Evolutionary conservation across 2,797 vertebrate genomes (phyloP), one percentile per base, ranked within the genome.

Genomic region (Tenualosa ilisha): DNA sequence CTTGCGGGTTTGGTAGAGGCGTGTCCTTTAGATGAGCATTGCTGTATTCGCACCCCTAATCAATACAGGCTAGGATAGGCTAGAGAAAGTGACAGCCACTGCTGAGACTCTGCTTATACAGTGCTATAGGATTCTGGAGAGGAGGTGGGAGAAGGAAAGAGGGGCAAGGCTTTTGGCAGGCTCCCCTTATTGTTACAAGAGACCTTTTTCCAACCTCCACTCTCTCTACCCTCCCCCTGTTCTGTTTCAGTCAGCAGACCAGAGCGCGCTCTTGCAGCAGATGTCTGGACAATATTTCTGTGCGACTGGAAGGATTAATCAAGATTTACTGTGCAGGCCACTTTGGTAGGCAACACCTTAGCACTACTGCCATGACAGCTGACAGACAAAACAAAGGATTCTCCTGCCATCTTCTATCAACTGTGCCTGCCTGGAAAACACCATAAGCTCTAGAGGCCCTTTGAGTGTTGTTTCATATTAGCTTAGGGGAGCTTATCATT

Each of bases 1-100:
- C 72, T 43, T 46, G 40, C 46, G 72, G 91, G 91, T 90, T 82
- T 85, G n/a, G 86, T 63, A 84, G 86, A 87, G 88, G 88, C 85
- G 91, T 90, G 89, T 86, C 72, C 87, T 81, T 88, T 91, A 87
- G 85, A 46, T 46, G 37, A 79, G 72, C 72, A 37, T 37, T 9
- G 72, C 72, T 79, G 37, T 79, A 46, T 79, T 43, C 17, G 40
- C 72, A 20, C 40, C 6, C 72, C 72, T 20, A 43, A 79, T 79
- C 72, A 43, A 79, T 79, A 79, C 37, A 20, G 20, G 40, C 37
- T 20, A 79, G 72, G 37, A 40, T 79, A 46, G 13, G 26, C 31
- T 0, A 31, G 31, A 31, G 72, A 79, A 22, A 79, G 72, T 79
- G 72, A 79, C 72, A 79, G 40, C 20, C 72, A 2, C 37, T 46